Percentiles rank a stretch among this genome's conserved stretches.
phyloP scores from a whole-genome alignment of 2,888 invertebrate species.

The Tenthredo mesomela region DNA sequence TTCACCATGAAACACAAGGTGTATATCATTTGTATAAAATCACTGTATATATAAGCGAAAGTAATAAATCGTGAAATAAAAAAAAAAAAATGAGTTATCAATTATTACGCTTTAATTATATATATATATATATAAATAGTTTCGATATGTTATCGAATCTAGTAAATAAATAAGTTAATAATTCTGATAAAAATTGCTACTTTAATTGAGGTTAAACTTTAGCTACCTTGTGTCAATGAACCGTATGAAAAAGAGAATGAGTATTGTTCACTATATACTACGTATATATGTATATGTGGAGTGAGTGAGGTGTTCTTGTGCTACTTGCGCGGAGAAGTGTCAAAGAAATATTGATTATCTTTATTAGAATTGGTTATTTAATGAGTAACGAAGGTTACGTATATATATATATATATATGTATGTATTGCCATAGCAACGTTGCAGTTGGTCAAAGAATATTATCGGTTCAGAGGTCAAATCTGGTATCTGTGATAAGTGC shows the following conservation, averaged over 20 bases:
- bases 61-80: background rate
- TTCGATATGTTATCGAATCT: background rate
- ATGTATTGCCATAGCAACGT: slow-evolving; percentile 30
- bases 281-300: background rate
- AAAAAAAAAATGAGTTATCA: background rate
- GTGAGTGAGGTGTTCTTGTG: slow-evolving; percentile 15
- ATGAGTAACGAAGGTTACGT: slow-evolving; percentile 8
- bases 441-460: background rate
- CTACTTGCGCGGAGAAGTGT: background rate
- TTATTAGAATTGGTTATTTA: background rate
- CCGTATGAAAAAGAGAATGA: background rate
- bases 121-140: no score
- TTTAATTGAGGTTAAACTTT: slow-evolving; percentile 1
- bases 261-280: background rate
- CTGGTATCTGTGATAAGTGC: background rate
- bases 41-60: background rate
- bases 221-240: slow-evolving; percentile 38
- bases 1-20: background rate
- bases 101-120: background rate
- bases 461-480: slow-evolving; percentile 23
- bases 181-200: background rate
- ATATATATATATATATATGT: no score
- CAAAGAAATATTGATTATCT: slow-evolving; percentile 32
- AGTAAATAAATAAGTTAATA: background rate
- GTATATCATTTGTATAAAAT: background rate